phyloP scores from a whole-genome alignment of 2,797 vertebrate genomes.

The Benthosema pterotum region DNA sequence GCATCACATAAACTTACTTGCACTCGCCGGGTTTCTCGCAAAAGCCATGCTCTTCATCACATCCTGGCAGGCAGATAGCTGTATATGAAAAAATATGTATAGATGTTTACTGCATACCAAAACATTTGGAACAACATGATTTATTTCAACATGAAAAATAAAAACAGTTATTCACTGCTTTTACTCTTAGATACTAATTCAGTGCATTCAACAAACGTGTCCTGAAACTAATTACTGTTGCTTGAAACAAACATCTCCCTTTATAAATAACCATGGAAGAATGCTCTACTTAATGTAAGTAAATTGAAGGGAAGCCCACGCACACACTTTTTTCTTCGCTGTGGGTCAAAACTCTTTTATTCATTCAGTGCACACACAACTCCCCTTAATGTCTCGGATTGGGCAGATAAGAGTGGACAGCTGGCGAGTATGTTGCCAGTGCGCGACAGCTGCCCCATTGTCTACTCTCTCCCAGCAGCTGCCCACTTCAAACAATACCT shows the following conservation, averaged over 20 bases:
- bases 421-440: slow-evolving; percentile 98
- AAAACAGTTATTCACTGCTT: too few relatives aligned
- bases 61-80: slow-evolving; percentile 96
- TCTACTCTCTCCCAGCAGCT: slow-evolving; percentile 96
- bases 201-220: slow-evolving; percentile 54
- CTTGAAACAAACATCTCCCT: slow-evolving; percentile 74
- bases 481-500: slow-evolving; percentile 97
- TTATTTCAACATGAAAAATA: slow-evolving; percentile 30
- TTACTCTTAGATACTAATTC: slow-evolving; percentile 48
- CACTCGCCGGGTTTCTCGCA: slow-evolving; percentile 97
- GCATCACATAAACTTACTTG: slow-evolving; percentile 85
- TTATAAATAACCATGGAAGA: slow-evolving; percentile 76
- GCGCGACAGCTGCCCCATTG: slow-evolving; percentile 99
- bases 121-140: neutral
- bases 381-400: slow-evolving; percentile 94
- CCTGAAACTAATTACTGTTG: slow-evolving; percentile 62
- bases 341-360: slow-evolving; percentile 95
- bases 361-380: slow-evolving; percentile 87
- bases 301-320: slow-evolving; percentile 43
- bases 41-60: slow-evolving; percentile 93
- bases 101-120: too few relatives aligned
- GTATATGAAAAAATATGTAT: slow-evolving; percentile 25
- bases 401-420: slow-evolving; percentile 99
- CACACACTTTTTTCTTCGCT: slow-evolving; percentile 79
- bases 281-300: slow-evolving; percentile 87